Base-by-base conservation (phyloP, 2,797 vertebrate genomes). In the Neomorphus geoffroyi region DNA sequence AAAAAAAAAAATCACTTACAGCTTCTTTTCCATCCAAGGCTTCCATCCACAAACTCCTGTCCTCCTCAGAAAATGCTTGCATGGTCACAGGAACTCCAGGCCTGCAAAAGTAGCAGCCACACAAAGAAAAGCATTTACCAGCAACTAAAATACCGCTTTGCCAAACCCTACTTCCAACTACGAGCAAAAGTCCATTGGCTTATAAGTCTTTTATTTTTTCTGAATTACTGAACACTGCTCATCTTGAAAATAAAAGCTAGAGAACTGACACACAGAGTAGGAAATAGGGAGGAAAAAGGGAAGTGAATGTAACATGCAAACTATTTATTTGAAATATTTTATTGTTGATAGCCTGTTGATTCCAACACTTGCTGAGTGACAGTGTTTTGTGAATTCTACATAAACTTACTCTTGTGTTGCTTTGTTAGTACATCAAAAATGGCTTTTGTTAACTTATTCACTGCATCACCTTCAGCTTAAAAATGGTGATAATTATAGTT, bases 1-100 rank as follows among this genome's bases (percentile, higher is more conserved):
- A 41, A 41, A 41, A 41, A 41, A 10, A 10, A 41, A n/a, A 65
- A 9, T 56, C 54, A 95, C 99, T 99, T 98, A 99, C 99, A 93
- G 98, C 98, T 96, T 99, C 99, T 97, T 99, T 99, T 96, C 99
- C 99, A 92, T 99, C 99, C 98, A 99, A 98, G 64, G 99, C 99
- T 94, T 99, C 99, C 98, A 99, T 98, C 99, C 99, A 99, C 86
- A 98, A 98, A 94, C 98, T 99, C 87, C 99, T 98, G 96, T 99
- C 99, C 86, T 99, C 98, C 95, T 99, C 99, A 9, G 99, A 99
- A 94, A 99, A 98, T 0, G 99, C 98, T 96, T 99, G 99, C 95
- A 99, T 98, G 30, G 99, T 99, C 90, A 99, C 93, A 56, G 99
- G 96, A n/a, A 98, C 98, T 9, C 99, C 99, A 18, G 99, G 99